Evolutionary conservation across 2,113 vertebrate genomes (phyloP).

Genomic region (Leucopsar rothschildi): DNA sequence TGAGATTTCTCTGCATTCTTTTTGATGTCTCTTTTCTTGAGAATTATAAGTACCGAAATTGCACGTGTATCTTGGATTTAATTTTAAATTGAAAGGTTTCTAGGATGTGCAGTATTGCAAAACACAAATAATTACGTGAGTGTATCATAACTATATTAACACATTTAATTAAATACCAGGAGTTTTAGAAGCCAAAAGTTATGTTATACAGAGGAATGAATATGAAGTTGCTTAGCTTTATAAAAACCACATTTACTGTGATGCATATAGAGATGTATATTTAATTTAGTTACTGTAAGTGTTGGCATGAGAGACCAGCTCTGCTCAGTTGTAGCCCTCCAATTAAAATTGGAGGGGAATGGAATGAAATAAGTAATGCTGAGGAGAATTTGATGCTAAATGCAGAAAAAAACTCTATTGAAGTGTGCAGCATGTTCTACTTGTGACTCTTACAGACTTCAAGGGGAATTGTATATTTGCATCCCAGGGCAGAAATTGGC

Average conservation of each 20-base stretch:
- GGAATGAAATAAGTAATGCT: background rate
- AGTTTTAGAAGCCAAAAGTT: background rate
- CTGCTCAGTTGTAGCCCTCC: background rate
- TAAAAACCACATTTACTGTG: background rate
- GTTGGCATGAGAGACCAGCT: background rate
- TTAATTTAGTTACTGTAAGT: background rate
- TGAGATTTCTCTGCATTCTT: background rate
- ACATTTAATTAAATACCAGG: background rate
- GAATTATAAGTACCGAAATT: background rate
- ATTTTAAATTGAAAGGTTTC: background rate
- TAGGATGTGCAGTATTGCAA: background rate
- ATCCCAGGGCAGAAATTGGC: slow-evolving; percentile 34
- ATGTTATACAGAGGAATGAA: background rate
- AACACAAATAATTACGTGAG: background rate
- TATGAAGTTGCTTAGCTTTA: background rate
- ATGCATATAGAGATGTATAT: background rate
- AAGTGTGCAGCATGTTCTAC: background rate
- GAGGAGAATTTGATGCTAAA: background rate
- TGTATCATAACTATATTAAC: background rate
- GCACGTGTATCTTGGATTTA: background rate
- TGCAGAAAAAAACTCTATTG: background rate
- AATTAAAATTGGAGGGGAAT: background rate
- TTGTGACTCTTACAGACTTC: background rate
- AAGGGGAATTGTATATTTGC: slow-evolving; percentile 30
- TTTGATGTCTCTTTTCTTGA: background rate